A percentile compares a stretch with the other conserved stretches of the same genome.
phyloP scores from a whole-genome alignment of 2,113 vertebrate species.

The Anhinga anhinga region DNA sequence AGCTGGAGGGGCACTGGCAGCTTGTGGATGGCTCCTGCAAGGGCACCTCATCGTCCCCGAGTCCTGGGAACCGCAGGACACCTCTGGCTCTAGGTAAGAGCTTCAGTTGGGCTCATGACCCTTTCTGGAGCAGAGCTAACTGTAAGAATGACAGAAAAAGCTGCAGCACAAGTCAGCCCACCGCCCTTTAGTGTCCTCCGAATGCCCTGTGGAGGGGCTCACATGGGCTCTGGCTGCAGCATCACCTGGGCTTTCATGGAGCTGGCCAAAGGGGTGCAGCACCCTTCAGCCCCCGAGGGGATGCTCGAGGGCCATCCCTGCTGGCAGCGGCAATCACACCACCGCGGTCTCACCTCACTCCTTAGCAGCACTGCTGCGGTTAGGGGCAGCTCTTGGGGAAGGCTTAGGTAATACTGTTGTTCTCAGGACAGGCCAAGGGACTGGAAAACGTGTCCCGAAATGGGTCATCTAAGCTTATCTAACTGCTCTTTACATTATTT shows the following conservation, averaged over 20 bases:
- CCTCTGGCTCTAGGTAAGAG: neutral
- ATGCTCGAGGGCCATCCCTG: neutral
- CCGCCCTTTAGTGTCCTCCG: neutral
- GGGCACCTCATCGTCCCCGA: neutral
- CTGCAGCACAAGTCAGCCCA: neutral
- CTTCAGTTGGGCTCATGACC: neutral
- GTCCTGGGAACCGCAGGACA: neutral
- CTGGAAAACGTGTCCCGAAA: neutral
- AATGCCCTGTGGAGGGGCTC: neutral
- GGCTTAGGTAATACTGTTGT: accelerated
- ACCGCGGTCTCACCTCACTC: neutral
- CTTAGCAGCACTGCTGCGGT: neutral
- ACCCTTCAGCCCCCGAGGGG: neutral
- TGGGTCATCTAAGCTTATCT: neutral
- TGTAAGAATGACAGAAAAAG: neutral
- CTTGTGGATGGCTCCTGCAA: neutral
- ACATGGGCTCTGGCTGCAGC: neutral
- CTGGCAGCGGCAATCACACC: neutral
- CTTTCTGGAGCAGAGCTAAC: neutral
- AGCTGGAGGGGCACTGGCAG: neutral
- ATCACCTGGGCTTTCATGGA: accelerated
- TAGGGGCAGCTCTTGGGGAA: neutral
- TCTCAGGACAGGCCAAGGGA: neutral
- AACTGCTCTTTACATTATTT: neutral
- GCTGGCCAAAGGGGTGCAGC: neutral